Evolutionary conservation across 1,140 invertebrate species (phyloP).

Genomic region (Neodiprion fabricii): DNA sequence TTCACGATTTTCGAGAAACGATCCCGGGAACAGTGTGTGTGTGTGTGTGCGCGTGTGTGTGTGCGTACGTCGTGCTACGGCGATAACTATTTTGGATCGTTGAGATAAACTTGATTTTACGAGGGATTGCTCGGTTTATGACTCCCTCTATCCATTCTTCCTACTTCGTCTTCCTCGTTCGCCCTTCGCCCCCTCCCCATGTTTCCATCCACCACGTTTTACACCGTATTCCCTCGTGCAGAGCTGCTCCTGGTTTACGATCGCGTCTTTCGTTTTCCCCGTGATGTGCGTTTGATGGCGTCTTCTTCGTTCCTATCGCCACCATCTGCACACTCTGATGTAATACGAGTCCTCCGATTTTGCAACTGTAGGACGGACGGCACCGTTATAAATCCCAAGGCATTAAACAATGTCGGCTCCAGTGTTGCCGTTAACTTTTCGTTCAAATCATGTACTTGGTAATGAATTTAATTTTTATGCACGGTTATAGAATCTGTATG

Average conservation of each 20-base stretch:
- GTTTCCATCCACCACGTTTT: conserved; percentile 19
- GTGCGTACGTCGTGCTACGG: not conserved
- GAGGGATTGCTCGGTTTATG: conserved; percentile 55
- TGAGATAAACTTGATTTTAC: conserved; percentile 48
- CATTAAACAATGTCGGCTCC: no score
- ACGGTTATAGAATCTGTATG: no score
- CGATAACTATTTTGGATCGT: conserved; percentile 25
- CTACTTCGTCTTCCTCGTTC: conserved; percentile 25
- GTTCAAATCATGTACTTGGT: no score
- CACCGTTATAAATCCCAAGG: no score
- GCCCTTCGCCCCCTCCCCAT: conserved; percentile 12
- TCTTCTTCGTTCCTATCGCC: conserved; percentile 21
- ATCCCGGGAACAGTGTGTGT: not conserved
- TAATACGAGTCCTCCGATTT: not conserved
- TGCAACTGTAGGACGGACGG: no score
- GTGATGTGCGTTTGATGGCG: conserved; percentile 34
- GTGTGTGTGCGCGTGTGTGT: conserved; percentile 14
- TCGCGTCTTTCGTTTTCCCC: conserved; percentile 7
- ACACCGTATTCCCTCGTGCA: conserved; percentile 10
- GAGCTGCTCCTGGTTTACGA: conserved; percentile 25
- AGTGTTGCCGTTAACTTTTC: no score
- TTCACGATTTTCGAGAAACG: no score
- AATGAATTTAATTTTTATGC: no score
- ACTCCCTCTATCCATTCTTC: conserved; percentile 33
- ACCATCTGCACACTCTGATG: not conserved